Evolutionary conservation across 2,888 invertebrate species (phyloP).

Genomic region (Empis livida): DNA sequence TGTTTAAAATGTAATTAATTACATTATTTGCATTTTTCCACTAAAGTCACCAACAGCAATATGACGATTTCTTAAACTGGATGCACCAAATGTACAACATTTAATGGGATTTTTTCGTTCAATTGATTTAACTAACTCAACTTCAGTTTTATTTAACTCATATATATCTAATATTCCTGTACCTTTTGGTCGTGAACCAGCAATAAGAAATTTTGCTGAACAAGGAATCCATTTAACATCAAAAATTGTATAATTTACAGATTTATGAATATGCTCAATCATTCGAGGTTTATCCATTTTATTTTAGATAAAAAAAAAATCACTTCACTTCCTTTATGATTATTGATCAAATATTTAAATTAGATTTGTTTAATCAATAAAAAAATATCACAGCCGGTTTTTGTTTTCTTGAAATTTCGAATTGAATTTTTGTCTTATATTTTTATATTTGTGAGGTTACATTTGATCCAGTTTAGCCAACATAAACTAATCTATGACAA

Average conservation of each 20-base stretch:
- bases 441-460: too few species aligned
- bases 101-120: constrained; percentile 77
- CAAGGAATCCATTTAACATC: constrained; percentile 95
- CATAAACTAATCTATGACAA: too few species aligned
- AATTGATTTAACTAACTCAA: constrained; percentile 56
- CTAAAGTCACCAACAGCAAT: constrained; percentile 86
- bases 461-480: too few species aligned
- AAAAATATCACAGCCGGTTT: background rate
- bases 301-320: background rate
- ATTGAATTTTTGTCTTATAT: too few species aligned
- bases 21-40: constrained; percentile 76
- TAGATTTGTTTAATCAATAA: background rate
- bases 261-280: constrained; percentile 72
- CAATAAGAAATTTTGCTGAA: constrained; percentile 80
- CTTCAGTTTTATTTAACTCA: constrained; percentile 60
- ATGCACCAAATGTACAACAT: constrained; percentile 88
- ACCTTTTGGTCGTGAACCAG: constrained; percentile 76
- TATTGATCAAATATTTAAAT: background rate
- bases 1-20: constrained; percentile 17
- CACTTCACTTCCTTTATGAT: background rate
- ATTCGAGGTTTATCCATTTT: constrained; percentile 75
- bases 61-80: constrained; percentile 62
- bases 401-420: too few species aligned
- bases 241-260: constrained; percentile 72
- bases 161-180: constrained; percentile 75